Evolutionary conservation across 1,140 invertebrate species (phyloP).

Genomic region (Argopecten irradians): DNA sequence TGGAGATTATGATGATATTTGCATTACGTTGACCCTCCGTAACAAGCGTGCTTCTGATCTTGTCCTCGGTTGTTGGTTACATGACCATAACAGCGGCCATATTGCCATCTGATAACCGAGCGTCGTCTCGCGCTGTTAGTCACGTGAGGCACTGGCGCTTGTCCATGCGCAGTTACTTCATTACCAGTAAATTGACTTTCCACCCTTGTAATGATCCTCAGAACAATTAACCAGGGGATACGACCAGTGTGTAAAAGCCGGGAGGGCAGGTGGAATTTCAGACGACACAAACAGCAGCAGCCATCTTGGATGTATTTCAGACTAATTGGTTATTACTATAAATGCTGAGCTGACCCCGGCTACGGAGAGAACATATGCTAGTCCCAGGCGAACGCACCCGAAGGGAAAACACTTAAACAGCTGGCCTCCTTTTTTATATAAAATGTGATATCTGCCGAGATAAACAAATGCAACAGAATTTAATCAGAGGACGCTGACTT

Average conservation of each 20-base stretch:
- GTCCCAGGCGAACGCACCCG: conserved; percentile 6
- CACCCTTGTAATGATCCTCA: neutral
- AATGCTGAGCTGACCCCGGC: conserved; percentile 4
- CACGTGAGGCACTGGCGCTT: conserved; percentile 13
- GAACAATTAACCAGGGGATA: neutral
- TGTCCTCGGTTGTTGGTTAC: neutral
- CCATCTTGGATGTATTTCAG: conserved; percentile 21
- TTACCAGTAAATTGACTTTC: conserved; percentile 22
- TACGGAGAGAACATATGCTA: conserved; percentile 6
- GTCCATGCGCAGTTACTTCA: conserved; percentile 20
- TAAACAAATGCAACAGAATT: conserved; percentile 23
- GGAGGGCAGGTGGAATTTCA: conserved; percentile 20
- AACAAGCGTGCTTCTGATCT: neutral
- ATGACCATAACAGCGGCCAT: conserved; percentile 20
- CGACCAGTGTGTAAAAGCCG: conserved; percentile 10
- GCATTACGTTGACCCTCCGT: neutral
- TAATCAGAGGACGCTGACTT: neutral
- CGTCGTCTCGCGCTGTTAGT: conserved; percentile 4
- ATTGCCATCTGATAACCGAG: conserved; percentile 21
- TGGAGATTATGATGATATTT: conserved; percentile 19
- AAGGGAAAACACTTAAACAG: conserved; percentile 21
- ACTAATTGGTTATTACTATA: conserved; percentile 23
- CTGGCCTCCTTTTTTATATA: conserved; percentile 2
- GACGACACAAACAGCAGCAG: conserved; percentile 14
- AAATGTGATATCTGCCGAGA: conserved; percentile 21